These are phyloP conservation scores for Stratiomys singularior DNA, from an alignment of 2,888 invertebrate species.

Conservation along the genomic window DNA sequence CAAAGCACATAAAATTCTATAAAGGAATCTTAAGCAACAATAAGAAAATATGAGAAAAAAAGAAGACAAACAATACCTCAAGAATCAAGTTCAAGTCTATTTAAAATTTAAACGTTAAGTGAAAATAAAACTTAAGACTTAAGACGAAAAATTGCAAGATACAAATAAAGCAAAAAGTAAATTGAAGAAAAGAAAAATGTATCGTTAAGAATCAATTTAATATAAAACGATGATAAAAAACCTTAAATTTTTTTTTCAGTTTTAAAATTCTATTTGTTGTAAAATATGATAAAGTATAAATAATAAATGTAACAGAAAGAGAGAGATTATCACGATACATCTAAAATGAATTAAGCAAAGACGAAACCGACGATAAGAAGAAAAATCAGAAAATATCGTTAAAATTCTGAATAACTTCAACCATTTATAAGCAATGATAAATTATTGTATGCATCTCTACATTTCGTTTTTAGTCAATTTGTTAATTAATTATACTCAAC, in stretches of 20 bases:
- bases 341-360: slow-evolving; percentile 5
- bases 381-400: background rate
- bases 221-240: background rate
- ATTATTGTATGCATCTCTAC: slow-evolving; percentile 6
- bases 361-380: background rate
- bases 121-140: background rate
- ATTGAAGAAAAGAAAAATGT: background rate
- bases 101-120: too few species aligned
- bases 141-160: background rate
- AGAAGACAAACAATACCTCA: slow-evolving; percentile 6
- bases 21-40: background rate
- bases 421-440: slow-evolving; percentile 37
- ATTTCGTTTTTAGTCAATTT: slow-evolving; percentile 38
- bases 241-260: background rate
- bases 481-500: slow-evolving; percentile 31
- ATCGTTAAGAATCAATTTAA: slow-evolving; percentile 17
- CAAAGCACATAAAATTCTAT: too few species aligned
- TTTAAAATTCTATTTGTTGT: slow-evolving; percentile 22
- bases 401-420: slow-evolving; percentile 26
- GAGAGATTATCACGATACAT: background rate
- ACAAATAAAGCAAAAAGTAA: background rate
- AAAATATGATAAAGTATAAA: slow-evolving; percentile 13
- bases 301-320: background rate
- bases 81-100: background rate
- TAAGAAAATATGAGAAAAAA: background rate